A percentile compares a stretch with the other conserved stretches of the same genome.
Evolutionary conservation across 2,797 vertebrate species (phyloP).

Genomic region (Pogonophryne albipinna): DNA sequence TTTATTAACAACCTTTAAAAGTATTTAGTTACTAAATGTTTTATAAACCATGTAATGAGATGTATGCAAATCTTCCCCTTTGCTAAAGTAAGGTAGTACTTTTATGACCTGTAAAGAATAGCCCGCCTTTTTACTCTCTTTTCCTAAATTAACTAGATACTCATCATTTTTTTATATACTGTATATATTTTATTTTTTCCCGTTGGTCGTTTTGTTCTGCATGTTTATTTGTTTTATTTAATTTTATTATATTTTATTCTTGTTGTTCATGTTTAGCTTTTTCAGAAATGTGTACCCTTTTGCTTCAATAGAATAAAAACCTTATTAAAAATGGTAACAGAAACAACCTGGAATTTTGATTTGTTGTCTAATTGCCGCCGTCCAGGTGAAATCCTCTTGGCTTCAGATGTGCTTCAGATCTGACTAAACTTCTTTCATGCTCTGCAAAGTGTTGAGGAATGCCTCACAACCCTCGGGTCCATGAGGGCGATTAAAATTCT

Average conservation of each 20-base stretch:
- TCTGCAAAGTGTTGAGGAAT: conserved; percentile 24
- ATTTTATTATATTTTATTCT: too few species aligned
- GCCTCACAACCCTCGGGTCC: conserved; percentile 31
- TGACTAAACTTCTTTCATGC: background rate
- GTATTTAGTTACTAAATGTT: background rate
- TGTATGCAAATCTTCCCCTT: too few species aligned
- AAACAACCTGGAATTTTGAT: background rate
- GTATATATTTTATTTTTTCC: too few species aligned
- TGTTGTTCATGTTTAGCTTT: background rate
- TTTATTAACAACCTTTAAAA: background rate
- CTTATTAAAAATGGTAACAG: background rate
- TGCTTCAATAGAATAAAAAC: background rate
- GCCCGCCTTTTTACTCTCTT: too few species aligned
- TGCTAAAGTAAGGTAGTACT: too few species aligned
- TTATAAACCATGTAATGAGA: too few species aligned
- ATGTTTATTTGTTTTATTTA: too few species aligned
- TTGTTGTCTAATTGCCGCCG: background rate
- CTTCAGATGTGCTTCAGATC: conserved; percentile 6
- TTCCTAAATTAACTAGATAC: too few species aligned
- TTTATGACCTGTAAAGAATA: too few species aligned
- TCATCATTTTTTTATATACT: too few species aligned
- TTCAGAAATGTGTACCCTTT: background rate
- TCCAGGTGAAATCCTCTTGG: conserved; percentile 14
- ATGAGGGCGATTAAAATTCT: conserved; percentile 52
- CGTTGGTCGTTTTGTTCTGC: too few species aligned